These are phyloP conservation scores for Schizopygopsis malacanthus DNA, from an alignment of 2,797 vertebrate species.

Conservation along the genomic window DNA sequence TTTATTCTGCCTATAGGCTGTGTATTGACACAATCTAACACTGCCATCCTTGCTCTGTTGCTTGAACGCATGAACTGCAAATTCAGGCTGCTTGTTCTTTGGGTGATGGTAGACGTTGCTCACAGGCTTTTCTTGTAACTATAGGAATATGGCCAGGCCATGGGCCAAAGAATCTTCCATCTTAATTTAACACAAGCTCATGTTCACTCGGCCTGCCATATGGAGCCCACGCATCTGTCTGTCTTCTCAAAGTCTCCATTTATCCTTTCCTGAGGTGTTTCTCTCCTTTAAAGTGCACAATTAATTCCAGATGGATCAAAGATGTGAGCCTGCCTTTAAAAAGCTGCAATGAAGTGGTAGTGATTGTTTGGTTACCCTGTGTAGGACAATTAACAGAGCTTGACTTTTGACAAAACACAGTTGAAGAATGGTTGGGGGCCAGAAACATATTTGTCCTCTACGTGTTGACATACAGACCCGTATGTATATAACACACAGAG, in stretches of 20 bases:
- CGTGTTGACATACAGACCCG: slow-evolving; percentile 8
- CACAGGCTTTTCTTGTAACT: not conserved
- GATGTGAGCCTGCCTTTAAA: slow-evolving; percentile 87
- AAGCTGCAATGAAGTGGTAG: slow-evolving; percentile 73
- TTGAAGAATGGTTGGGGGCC: slow-evolving; percentile 43
- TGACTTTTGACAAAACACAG: slow-evolving; percentile 43
- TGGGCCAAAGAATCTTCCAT: slow-evolving; percentile 10
- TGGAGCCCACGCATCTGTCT: slow-evolving; percentile 84
- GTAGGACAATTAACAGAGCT: slow-evolving; percentile 36
- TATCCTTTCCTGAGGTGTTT: slow-evolving; percentile 91
- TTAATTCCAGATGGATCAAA: slow-evolving; percentile 95
- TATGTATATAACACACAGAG: slow-evolving; percentile 1
- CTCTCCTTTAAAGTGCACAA: slow-evolving; percentile 87
- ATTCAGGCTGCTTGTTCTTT: slow-evolving; percentile 1
- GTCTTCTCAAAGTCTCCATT: slow-evolving; percentile 83
- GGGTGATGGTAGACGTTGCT: not conserved
- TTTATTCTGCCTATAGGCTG: slow-evolving; percentile 17
- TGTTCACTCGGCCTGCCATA: slow-evolving; percentile 81
- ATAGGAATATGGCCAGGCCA: not conserved
- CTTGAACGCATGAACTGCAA: slow-evolving; percentile 37
- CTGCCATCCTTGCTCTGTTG: not conserved
- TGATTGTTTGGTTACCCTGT: slow-evolving; percentile 70
- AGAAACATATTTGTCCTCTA: slow-evolving; percentile 31
- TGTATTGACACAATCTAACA: slow-evolving; percentile 1
- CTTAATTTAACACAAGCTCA: slow-evolving; percentile 62